Evolutionary conservation across 1,140 invertebrate species (phyloP), one percentile per base, ranked within the genome.

Genomic region (Cryptotermes secundus): DNA sequence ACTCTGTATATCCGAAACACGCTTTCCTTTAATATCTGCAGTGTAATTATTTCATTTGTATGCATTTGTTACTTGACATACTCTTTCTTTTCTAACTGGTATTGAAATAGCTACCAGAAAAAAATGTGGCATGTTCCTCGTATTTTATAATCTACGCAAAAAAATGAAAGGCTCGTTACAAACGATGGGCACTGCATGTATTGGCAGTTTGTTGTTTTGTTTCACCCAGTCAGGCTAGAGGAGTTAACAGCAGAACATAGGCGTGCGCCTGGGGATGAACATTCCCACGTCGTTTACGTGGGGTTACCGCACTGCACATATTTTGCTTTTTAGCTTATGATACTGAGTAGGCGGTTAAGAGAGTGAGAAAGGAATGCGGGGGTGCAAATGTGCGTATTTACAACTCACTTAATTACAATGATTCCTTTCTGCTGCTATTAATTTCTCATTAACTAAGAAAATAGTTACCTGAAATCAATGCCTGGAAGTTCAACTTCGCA

Each of bases 111-210:
- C 45, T 3, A 22, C 19, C 45, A 49, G 14, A 49, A 49, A 19
- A 42, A 49, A 3, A 49, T 19, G 19, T 22, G 45, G 45, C 45
- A 22, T 49, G 16, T 3, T 49, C 22, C 3, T 22, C 45, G 22
- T 72, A 72, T 72, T 72, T 31, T 72, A 72, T 72, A 31, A 72
- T 72, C n/a, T n/a, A 72, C 59, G 59, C 31, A 72, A 72, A 72
- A 72, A 59, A 10, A 19, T 49, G 16, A 59, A 59, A 72, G 59
- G n/a, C n/a, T 72, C 59, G 31, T 72, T n/a, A 72, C 26, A 31
- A 6, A 31, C 59, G 31, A 72, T 72, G 59, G 9, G 59, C 14
- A 72, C 31, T n/a, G 26, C 59, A 26, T 72, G 59, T n/a, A 72
- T 72, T 72, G 59, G 59, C n/a, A 31, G 59, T 72, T 72, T 72